Evolutionary conservation across 2,113 vertebrate genomes (phyloP).

Genomic region (Microcebus murinus): DNA sequence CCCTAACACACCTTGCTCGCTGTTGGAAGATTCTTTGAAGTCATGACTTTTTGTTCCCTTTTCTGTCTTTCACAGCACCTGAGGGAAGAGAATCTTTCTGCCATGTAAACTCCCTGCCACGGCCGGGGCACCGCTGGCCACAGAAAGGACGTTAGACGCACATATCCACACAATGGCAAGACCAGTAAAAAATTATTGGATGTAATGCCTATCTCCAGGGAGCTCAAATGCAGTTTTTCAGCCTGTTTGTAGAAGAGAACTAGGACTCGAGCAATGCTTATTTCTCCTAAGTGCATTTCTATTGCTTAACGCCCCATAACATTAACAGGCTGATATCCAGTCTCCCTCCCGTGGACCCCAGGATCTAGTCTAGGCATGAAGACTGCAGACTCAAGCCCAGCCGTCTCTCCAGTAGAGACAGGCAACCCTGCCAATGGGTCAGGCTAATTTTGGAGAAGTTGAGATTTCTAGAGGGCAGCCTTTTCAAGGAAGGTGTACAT

Average conservation of each 20-base stretch:
- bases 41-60: not conserved
- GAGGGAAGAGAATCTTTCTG: not conserved
- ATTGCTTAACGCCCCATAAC: not conserved
- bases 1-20: not conserved
- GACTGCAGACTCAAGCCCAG: not conserved
- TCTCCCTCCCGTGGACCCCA: not conserved
- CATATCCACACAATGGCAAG: not conserved
- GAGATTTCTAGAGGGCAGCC: not conserved
- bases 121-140: accelerated
- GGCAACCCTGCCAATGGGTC: not conserved
- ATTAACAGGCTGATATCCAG: accelerated
- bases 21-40: not conserved
- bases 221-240: not conserved
- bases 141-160: not conserved
- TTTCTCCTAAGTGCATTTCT: not conserved
- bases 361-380: not conserved
- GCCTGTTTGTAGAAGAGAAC: not conserved
- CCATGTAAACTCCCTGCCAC: not conserved
- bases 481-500: not conserved
- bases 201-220: not conserved
- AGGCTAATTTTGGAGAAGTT: not conserved
- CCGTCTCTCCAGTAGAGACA: not conserved
- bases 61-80: not conserved
- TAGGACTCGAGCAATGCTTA: not conserved
- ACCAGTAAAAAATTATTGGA: not conserved